Conservation (phyloP, 2,113 vertebrate species). For the Alligator mississippiensis region DNA sequence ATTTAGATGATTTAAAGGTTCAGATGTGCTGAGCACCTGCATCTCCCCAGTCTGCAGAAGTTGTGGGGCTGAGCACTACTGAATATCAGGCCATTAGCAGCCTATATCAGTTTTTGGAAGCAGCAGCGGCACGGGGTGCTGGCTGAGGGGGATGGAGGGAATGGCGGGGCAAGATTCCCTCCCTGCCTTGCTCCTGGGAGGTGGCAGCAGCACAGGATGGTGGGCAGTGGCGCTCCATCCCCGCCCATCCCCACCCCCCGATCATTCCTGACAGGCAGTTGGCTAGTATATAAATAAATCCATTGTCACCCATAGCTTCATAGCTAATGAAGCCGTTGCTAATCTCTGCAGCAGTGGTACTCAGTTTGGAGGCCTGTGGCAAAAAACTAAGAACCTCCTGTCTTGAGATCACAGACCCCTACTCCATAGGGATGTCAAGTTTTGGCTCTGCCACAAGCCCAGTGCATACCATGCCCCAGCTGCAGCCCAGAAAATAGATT, state of each 20-base stretch:
- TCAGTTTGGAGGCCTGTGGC: no score
- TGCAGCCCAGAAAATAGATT: neutral
- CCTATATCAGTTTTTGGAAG: neutral
- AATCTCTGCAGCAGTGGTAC: no score
- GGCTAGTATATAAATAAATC: neutral
- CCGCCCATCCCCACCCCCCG: no score
- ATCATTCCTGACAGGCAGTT: neutral
- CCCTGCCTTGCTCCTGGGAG: no score
- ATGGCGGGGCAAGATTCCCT: no score
- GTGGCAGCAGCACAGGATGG: no score
- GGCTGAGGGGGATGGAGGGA: no score
- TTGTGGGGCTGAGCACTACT: neutral
- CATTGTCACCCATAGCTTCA: neutral
- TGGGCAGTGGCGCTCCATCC: no score
- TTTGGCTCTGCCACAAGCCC: neutral
- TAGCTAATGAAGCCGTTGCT: no score
- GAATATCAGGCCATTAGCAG: neutral
- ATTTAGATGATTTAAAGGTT: neutral
- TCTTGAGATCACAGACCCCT: neutral
- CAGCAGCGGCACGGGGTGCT: no score
- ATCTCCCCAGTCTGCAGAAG: neutral
- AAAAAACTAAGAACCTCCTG: neutral
- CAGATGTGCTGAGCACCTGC: neutral
- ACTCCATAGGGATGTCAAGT: neutral
- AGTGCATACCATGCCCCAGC: neutral